Evolutionary conservation across 2,797 vertebrate species (phyloP), one percentile per base, ranked within the genome.

Genomic region (Megaceryle alcyon): DNA sequence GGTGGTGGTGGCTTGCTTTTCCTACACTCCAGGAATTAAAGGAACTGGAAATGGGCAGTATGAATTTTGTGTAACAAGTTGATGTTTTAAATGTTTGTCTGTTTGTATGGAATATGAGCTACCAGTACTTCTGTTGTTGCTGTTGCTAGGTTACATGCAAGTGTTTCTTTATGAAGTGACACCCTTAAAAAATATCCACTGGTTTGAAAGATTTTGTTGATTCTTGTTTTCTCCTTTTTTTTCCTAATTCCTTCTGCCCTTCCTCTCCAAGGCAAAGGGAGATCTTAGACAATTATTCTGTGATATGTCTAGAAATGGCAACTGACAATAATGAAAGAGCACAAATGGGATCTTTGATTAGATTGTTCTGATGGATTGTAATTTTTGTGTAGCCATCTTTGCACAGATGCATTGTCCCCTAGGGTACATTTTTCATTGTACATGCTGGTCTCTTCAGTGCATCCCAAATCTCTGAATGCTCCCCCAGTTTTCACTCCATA

Each of bases 141-240:
- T 78, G 90, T 95, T 95, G 83, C 89, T 91, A 96, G 71, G 91
- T 81, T 94, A 94, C 91, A 10, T 4, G 3, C n/a, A 87, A 89
- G 57, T 89, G 72, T 91, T 92, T 89, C 44, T 89, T 93, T 72
- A 87, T 39, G 37, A 90, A 85, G 79, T 77, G 70, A 59, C 60
- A 54, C 29, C 14, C 60, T 65, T 81, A 48, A 86, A 85, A 88
- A 44, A 33, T 3, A 43, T 88, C 23, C 1, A 12, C 29, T 60
- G 11, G 20, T 95, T 87, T 66, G 65, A 83, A 81, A 86, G 63
- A 53, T 76, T 76, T 93, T 95, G 75, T 43, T 94, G 82, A 83
- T 82, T 84, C 33, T 86, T 77, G 1, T 53, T 33, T 89, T 59
- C 4, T 76, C 3, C 2, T 28, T 61, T 39, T 22, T 4, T 37